Percentiles rank a stretch among this genome's conserved stretches.
These are phyloP conservation scores for Schizopygopsis malacanthus DNA, from an alignment of 2,797 vertebrate genomes.

Conservation along the genomic window DNA sequence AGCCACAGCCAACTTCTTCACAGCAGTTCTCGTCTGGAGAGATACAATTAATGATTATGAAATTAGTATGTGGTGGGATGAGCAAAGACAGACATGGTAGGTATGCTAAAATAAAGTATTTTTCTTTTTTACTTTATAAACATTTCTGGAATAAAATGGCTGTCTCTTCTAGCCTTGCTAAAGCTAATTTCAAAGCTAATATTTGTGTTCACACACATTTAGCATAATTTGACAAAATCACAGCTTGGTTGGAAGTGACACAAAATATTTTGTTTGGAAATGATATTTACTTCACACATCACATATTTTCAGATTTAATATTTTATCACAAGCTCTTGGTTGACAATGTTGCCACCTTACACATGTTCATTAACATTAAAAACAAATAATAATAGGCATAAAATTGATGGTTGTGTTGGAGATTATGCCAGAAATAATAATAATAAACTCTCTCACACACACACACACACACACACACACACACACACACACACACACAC, in stretches of 20 bases:
- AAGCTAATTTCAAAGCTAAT: neutral
- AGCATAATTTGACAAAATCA: neutral
- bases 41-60: constrained; percentile 6
- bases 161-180: neutral
- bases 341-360: neutral
- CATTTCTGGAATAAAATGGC: neutral
- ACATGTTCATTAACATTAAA: neutral
- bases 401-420: no score
- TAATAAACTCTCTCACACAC: neutral
- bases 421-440: neutral
- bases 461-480: neutral
- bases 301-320: no score
- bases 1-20: constrained; percentile 95
- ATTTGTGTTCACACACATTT: neutral
- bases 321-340: no score
- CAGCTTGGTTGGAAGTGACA: neutral
- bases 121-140: neutral
- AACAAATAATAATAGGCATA: no score
- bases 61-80: neutral
- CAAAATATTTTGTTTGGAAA: neutral
- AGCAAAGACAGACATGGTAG: neutral
- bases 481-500: neutral
- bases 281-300: neutral
- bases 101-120: neutral
- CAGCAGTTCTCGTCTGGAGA: constrained; percentile 87